These are phyloP conservation scores for Mionectes macconnelli DNA, from an alignment of 2,113 vertebrate genomes.

Conservation along the genomic window DNA sequence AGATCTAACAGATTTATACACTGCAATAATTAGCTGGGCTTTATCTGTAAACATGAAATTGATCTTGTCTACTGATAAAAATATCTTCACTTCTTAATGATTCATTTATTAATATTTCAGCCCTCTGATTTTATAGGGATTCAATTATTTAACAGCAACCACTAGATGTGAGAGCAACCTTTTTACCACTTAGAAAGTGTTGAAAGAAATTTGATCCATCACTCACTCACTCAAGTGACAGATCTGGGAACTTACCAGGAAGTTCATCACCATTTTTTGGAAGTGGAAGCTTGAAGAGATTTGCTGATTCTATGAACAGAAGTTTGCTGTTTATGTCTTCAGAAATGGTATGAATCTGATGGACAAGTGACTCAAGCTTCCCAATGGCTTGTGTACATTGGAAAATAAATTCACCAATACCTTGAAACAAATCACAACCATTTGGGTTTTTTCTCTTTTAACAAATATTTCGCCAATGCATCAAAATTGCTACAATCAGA, in stretches of 20 bases:
- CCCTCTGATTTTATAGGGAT: background rate
- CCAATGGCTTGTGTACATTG: slow-evolving; percentile 74
- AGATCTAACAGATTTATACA: background rate
- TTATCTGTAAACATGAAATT: background rate
- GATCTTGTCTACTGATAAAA: background rate
- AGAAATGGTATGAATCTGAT: slow-evolving; percentile 83
- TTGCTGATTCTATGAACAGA: slow-evolving; percentile 75
- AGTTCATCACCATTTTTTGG: slow-evolving; percentile 60
- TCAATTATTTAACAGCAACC: background rate
- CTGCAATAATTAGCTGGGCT: background rate
- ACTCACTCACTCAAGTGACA: background rate
- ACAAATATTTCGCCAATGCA: background rate
- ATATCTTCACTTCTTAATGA: background rate
- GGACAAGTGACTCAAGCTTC: slow-evolving; percentile 86
- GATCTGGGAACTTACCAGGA: slow-evolving; percentile 76
- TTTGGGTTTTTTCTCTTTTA: background rate
- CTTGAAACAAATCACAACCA: slow-evolving; percentile 63
- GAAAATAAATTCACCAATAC: slow-evolving; percentile 81
- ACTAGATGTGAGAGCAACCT: background rate
- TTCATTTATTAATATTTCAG: background rate
- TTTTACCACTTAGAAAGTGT: background rate
- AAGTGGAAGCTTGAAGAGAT: slow-evolving; percentile 83
- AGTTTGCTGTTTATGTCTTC: slow-evolving; percentile 81
- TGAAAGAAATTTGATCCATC: background rate
- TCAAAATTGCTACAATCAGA: background rate